Base-by-base conservation (phyloP, 2,113 vertebrate species). In the Myotis brandtii region DNA sequence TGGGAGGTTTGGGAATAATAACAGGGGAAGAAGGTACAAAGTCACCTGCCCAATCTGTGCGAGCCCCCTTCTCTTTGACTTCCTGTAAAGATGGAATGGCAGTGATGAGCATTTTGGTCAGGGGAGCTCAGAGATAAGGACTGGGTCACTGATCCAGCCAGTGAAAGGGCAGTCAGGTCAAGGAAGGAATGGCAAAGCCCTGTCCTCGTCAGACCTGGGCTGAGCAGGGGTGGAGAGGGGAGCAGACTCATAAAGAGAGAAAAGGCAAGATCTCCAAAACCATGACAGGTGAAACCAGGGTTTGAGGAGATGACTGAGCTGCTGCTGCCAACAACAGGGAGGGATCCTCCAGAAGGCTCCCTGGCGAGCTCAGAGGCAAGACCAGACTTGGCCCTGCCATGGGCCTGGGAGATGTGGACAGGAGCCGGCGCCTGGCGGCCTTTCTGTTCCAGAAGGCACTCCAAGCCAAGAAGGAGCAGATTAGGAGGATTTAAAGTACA, bases 401-500 rank as follows among this genome's bases (percentile, higher is more conserved):
- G 96, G 91, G 97, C 93, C 97, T 96, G 93, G 96, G 97, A 97
- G 96, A 86, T 1, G 90, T 89, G 0, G 1, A 96, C 97, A 96
- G 70, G 80, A 98, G 93, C 91, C 46, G 88, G 97, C 37, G 75
- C 97, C 96, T 97, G 96, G 93, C 96, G 97, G 82, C 96, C 96
- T 96, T 96, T 98, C 93, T 96, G 75, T 97, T 96, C 97, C 80
- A 91, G 52, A 95, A 97, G 76, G 90, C 52, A 77, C 69, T 34
- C 64, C 76, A 95, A 96, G 94, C 97, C 95, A 96, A 95, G 96
- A 97, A 86, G 93, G 95, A 76, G 83, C 81, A 93, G 97, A 98
- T 97, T 98, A 98, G 93, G 75, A 87, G 81, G 97, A 92, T 91
- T 98, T 97, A 96, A 96, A 97, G 85, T 34, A 96, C 72, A 97